Evolutionary conservation across 2,888 invertebrate species (phyloP).

Genomic region (Neoascia interrupta): DNA sequence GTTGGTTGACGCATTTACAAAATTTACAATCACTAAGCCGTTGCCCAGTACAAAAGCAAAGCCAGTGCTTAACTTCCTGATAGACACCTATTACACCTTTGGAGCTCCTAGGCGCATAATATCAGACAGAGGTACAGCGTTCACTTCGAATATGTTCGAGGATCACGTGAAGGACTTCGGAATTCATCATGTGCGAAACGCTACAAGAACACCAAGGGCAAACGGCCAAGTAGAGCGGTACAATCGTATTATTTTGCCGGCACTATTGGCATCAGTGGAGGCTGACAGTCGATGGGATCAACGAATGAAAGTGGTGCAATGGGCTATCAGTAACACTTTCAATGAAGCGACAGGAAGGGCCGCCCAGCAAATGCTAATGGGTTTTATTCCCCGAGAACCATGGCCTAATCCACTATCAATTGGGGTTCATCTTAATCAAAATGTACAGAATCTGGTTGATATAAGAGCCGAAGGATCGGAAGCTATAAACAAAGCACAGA

Average conservation of each 20-base stretch:
- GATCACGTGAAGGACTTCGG: too few relatives aligned
- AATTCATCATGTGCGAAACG: too few relatives aligned
- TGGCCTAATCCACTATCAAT: too few relatives aligned
- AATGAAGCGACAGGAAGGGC: too few relatives aligned
- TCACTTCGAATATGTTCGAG: too few relatives aligned
- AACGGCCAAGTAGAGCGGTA: constrained; percentile 3
- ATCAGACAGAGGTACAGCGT: too few relatives aligned
- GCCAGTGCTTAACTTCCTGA: neutral
- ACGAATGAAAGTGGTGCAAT: constrained; percentile 22
- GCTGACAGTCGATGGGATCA: constrained; percentile 17
- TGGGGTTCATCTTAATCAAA: too few relatives aligned
- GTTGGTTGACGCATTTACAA: constrained; percentile 2
- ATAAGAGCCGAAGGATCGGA: neutral
- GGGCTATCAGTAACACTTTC: constrained; percentile 8
- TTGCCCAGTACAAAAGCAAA: constrained; percentile 8
- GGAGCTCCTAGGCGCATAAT: too few relatives aligned
- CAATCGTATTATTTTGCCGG: neutral
- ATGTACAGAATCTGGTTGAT: neutral
- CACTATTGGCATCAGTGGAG: neutral
- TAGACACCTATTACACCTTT: constrained; percentile 17
- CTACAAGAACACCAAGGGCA: too few relatives aligned
- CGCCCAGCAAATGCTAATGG: too few relatives aligned
- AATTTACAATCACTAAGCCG: neutral
- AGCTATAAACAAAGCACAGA: neutral
- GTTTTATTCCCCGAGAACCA: too few relatives aligned